Evolutionary conservation across 2,113 vertebrate genomes (phyloP).

Genomic region (Gnathonemus longibarbis): DNA sequence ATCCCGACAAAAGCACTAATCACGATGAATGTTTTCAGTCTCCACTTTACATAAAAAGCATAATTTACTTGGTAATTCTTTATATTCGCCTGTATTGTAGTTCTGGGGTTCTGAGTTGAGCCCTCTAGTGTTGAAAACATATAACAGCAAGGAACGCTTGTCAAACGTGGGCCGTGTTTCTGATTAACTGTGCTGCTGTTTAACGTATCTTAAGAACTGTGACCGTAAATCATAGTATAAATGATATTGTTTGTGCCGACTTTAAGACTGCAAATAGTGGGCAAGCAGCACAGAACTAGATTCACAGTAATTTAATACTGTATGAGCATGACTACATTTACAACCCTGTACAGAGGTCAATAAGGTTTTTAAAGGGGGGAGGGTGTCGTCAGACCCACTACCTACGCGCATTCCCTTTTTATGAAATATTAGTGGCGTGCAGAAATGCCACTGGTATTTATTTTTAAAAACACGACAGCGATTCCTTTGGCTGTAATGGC

Average conservation of each 20-base stretch:
- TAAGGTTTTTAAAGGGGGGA: not conserved
- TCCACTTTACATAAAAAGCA: not conserved
- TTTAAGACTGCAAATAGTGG: not conserved
- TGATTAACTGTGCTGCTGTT: not conserved
- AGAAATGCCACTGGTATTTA: not conserved
- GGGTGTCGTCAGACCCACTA: not conserved
- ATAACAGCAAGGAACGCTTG: not conserved
- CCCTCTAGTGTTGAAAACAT: constrained; percentile 7
- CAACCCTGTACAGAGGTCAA: not conserved
- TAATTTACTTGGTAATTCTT: not conserved
- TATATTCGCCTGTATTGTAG: not conserved
- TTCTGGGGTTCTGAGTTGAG: not conserved
- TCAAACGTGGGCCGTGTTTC: not conserved
- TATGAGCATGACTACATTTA: not conserved
- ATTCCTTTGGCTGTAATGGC: not conserved
- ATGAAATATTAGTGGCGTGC: not conserved
- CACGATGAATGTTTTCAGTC: not conserved
- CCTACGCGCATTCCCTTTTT: not conserved
- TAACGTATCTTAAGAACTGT: not conserved
- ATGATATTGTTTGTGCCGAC: not conserved
- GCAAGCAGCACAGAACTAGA: not conserved
- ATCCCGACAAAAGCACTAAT: not conserved
- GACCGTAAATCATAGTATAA: not conserved
- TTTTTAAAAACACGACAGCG: not conserved
- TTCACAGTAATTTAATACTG: not conserved